Evolutionary conservation across 2,888 invertebrate species (phyloP).

Genomic region (Caenorhabditis becei): DNA sequence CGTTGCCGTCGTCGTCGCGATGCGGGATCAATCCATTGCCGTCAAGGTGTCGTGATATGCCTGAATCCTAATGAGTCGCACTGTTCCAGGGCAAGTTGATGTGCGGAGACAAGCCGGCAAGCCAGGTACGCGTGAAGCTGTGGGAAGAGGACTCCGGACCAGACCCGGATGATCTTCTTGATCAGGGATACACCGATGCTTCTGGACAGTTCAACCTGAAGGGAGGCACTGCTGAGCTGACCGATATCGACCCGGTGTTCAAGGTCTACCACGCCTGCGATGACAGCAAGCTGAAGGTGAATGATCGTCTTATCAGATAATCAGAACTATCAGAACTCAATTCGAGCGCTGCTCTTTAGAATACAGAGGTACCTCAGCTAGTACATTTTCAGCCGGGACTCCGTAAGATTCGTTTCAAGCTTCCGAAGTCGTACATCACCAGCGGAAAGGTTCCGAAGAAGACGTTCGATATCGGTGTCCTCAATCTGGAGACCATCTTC

Average conservation of each 20-base stretch:
- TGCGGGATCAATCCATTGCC: constrained; percentile 74
- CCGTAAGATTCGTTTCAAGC: constrained; percentile 66
- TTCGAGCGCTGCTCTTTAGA: no score
- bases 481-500: constrained; percentile 73
- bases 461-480: constrained; percentile 68
- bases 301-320: no score
- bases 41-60: constrained; percentile 27
- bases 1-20: constrained; percentile 52
- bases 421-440: constrained; percentile 69
- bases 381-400: constrained; percentile 62
- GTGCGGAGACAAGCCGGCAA: constrained; percentile 69
- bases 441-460: constrained; percentile 64
- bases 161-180: constrained; percentile 75
- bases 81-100: constrained; percentile 65
- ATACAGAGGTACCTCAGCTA: no score
- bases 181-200: constrained; percentile 71
- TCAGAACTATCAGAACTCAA: no score
- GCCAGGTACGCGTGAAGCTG: constrained; percentile 71
- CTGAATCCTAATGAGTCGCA: neutral
- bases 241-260: constrained; percentile 73
- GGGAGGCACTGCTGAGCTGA: constrained; percentile 71
- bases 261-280: constrained; percentile 74
- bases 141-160: constrained; percentile 75
- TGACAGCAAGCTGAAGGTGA: constrained; percentile 70
- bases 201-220: constrained; percentile 66